Evolutionary conservation across 2,888 invertebrate species (phyloP).

Genomic region (Pterostichus niger): DNA sequence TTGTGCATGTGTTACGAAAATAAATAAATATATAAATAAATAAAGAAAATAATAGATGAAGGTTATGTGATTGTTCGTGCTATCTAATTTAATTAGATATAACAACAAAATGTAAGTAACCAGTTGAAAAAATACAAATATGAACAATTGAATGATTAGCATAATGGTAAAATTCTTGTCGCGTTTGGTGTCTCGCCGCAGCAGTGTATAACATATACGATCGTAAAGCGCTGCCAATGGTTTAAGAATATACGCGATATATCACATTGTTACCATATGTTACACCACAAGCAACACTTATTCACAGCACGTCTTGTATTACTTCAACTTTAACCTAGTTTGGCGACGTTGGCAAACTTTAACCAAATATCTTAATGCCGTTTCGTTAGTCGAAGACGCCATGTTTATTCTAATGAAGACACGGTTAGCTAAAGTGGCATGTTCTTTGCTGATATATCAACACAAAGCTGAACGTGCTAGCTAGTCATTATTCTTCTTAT

Average conservation of each 20-base stretch:
- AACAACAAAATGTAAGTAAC: too few relatives aligned
- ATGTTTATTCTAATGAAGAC: conserved; percentile 30
- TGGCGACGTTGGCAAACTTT: conserved; percentile 41
- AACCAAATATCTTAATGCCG: conserved; percentile 59
- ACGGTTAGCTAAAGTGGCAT: conserved; percentile 12
- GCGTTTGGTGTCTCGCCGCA: not conserved
- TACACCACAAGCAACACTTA: conserved; percentile 48
- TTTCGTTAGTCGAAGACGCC: not conserved
- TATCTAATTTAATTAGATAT: too few relatives aligned
- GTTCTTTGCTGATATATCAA: conserved; percentile 17
- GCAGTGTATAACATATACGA: conserved; percentile 37
- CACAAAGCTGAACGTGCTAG: not conserved
- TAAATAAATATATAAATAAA: too few relatives aligned
- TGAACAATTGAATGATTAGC: conserved; percentile 29
- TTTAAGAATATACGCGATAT: conserved; percentile 53
- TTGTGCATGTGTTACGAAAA: too few relatives aligned
- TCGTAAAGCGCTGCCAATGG: conserved; percentile 35
- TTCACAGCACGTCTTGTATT: conserved; percentile 59
- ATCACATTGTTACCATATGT: conserved; percentile 55
- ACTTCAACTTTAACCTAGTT: conserved; percentile 61
- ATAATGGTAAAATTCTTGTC: not conserved
- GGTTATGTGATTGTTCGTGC: too few relatives aligned
- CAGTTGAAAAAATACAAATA: conserved; percentile 26
- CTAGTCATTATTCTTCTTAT: conserved; percentile 43
- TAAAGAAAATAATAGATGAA: too few relatives aligned